phyloP scores from a whole-genome alignment of 2,888 invertebrate species.

The Parnassius orleans region DNA sequence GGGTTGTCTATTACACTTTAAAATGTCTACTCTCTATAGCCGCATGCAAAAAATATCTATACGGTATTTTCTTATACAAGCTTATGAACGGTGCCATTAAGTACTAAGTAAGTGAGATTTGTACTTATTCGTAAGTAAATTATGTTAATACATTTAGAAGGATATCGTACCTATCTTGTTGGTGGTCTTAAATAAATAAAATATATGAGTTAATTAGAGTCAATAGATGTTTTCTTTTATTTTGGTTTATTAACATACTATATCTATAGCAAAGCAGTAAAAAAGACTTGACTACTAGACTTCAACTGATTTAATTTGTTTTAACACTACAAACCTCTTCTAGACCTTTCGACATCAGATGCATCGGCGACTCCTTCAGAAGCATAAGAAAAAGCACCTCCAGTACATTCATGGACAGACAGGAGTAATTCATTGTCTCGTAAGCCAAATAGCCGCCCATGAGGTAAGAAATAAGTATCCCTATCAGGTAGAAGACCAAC shows the following conservation, averaged over 20 bases:
- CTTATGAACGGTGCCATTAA: too few species aligned
- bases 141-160: too few species aligned
- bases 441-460: slow-evolving; percentile 56
- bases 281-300: background rate
- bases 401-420: slow-evolving; percentile 41
- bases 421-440: slow-evolving; percentile 47
- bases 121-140: too few species aligned
- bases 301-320: slow-evolving; percentile 49
- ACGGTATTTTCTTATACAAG: too few species aligned
- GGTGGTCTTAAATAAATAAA: background rate
- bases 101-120: too few species aligned
- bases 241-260: background rate
- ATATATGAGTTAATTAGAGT: background rate
- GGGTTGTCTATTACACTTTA: too few species aligned
- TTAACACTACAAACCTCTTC: too few species aligned
- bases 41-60: too few species aligned
- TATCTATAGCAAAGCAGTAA: background rate
- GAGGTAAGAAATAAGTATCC: slow-evolving; percentile 56
- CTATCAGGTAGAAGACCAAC: slow-evolving; percentile 52
- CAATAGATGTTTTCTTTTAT: too few species aligned
- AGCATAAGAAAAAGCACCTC: slow-evolving; percentile 40
- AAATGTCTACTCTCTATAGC: too few species aligned
- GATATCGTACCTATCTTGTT: too few species aligned
- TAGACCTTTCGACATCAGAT: too few species aligned
- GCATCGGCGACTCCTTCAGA: slow-evolving; percentile 57